Conservation (phyloP, 2,797 vertebrate genomes). For the Thripadectes ignobilis region DNA sequence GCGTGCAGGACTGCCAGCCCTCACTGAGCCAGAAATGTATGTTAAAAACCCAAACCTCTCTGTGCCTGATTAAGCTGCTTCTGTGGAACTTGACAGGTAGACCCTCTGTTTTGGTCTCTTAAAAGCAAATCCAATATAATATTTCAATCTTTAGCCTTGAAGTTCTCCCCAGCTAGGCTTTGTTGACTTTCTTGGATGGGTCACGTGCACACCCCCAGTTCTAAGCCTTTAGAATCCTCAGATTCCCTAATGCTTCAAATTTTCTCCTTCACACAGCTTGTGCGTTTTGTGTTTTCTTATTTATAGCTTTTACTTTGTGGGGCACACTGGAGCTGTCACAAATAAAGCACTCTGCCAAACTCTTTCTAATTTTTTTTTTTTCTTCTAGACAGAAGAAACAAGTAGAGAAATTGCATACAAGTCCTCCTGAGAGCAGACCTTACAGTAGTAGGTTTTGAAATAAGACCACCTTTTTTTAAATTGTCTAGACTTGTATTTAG, state of each 20-base stretch:
- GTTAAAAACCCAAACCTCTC: neutral
- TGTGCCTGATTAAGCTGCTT: neutral
- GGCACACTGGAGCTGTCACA: neutral
- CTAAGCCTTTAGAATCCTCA: neutral
- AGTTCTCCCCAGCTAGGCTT: neutral
- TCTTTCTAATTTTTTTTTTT: neutral
- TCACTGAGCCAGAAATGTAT: neutral
- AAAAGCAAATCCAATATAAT: neutral
- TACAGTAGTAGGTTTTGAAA: neutral
- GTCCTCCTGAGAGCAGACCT: neutral
- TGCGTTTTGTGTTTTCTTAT: neutral
- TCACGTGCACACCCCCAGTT: rapidly evolving
- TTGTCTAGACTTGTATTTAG: constrained; percentile 30
- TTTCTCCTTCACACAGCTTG: neutral
- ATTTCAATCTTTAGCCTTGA: neutral
- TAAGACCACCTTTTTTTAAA: constrained; percentile 14
- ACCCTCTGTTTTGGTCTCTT: rapidly evolving
- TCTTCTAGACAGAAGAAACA: neutral
- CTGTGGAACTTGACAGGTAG: too few relatives aligned
- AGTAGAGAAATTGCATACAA: neutral
- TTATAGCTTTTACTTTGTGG: neutral
- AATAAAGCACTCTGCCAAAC: neutral
- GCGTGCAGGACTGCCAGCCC: neutral
- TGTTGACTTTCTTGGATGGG: neutral
- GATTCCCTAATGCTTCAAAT: neutral